A percentile compares a stretch with the other conserved stretches of the same genome.
phyloP scores from a whole-genome alignment of 37 sponge, comb jelly and placozoan genomes.

The Corticium candelabrum region DNA sequence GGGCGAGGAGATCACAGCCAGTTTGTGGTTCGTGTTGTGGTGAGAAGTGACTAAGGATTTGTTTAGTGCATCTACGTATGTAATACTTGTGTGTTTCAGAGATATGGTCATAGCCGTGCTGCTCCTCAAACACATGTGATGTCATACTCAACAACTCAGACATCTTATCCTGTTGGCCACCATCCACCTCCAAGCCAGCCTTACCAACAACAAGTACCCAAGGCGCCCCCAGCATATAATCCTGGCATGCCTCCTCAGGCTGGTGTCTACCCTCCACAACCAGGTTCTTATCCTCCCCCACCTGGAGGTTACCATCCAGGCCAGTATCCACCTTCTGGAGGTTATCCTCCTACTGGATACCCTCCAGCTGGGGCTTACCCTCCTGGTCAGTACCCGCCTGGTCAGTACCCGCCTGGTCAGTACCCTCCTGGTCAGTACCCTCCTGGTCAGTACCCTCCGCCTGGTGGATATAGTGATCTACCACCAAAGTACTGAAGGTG shows the following conservation, averaged over 20 bases:
- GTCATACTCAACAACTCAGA: neutral
- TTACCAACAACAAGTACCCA: too few species aligned
- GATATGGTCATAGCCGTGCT: too few species aligned
- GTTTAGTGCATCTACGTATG: too few species aligned
- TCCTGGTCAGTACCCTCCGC: too few species aligned
- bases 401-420: too few species aligned
- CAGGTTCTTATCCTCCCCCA: neutral
- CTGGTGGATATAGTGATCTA: too few species aligned
- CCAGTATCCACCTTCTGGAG: neutral
- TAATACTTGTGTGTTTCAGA: too few species aligned
- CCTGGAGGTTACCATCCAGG: neutral
- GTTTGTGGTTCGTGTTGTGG: neutral
- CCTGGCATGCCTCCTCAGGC: conserved; percentile 1
- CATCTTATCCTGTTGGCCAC: neutral
- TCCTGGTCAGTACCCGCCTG: too few species aligned
- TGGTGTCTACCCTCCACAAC: neutral
- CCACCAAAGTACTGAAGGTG: too few species aligned
- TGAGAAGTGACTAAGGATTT: neutral
- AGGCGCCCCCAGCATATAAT: neutral
- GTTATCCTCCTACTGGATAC: neutral
- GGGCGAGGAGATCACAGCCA: neutral
- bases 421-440: too few species aligned
- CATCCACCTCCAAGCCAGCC: neutral
- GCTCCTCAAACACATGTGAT: too few species aligned
- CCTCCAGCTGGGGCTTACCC: too few species aligned